Evolutionary conservation across 1,140 invertebrate genomes (phyloP), one percentile per base, ranked within the genome.

Genomic region (Bombus fervidus): DNA sequence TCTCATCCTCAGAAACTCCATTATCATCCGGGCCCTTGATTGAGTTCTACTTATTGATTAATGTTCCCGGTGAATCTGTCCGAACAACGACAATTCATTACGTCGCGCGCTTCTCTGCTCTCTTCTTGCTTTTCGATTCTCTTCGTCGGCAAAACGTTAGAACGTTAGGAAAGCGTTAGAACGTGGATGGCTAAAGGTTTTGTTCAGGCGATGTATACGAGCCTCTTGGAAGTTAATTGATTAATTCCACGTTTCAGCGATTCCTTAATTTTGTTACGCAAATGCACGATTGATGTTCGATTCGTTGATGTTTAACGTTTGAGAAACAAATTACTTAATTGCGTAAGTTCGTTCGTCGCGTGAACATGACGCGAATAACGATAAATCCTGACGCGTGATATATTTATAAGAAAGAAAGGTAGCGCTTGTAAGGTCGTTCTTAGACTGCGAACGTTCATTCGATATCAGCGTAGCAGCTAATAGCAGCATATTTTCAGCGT

Each of bases 41-140:
- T 80, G 78, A 80, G 78, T 80, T 80, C 78, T 80, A 80, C 64
- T 80, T 80, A 80, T 80, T 80, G 78, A 80, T 80, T 69, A 80
- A 80, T 80, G 78, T 53, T 80, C 64, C n/a, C 62, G 39, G 41
- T 2, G 62, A 79, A 68, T 79, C 41, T 25, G 25, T 79, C 43
- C 13, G 31, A 69, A 37, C 64, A 53, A 80, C 64, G 64, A 47
- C 34, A 43, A 80, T 69, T 80, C 64, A 47, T 78, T 78, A 78
- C 25, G 9, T 8, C 25, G n/a, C 31, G 25, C 25, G 22, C 9
- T 6, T n/a, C 25, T 73, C 5, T 3, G 22, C 8, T 25, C 22
- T 34, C 66, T 5, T 34, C 1, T 15, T 8, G 43, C 25, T 59
- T 9, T 37, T 34, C 18, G 3, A n/a, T 57, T 13, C 9, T 18